Conservation (phyloP, 2,797 vertebrate genomes). For the Poeciliopsis presidionis region DNA sequence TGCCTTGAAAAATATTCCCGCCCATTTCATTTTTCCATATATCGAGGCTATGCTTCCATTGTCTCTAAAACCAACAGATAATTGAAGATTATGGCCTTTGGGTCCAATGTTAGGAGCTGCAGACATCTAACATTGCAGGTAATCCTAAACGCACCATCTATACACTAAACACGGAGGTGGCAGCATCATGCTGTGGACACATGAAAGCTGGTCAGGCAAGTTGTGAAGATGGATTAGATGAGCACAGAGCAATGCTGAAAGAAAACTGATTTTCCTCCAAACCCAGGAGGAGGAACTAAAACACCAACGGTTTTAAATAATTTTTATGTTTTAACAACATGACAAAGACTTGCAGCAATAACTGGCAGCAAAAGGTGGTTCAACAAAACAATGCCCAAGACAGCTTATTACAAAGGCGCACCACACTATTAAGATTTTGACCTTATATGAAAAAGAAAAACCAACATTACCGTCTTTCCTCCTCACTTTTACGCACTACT, state of each 20-base stretch:
- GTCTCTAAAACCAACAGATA: background rate
- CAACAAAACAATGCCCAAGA: background rate
- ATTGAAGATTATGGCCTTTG: no score
- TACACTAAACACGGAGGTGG: background rate
- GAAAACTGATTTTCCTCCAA: background rate
- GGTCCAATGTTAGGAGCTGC: background rate
- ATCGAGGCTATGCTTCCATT: background rate
- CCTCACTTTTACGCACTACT: background rate
- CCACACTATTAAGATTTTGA: background rate
- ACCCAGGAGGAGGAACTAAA: background rate
- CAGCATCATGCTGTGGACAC: background rate
- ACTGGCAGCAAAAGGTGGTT: background rate
- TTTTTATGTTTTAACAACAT: background rate
- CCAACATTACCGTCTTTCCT: background rate
- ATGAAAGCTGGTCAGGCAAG: background rate
- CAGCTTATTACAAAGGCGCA: background rate
- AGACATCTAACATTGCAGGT: background rate
- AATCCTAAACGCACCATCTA: background rate
- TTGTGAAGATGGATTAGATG: background rate
- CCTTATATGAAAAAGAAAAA: background rate
- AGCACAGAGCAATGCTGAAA: background rate
- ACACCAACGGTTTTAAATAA: background rate
- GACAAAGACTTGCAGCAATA: background rate
- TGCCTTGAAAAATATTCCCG: background rate
- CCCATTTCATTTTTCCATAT: background rate